phyloP scores from a whole-genome alignment of 2,888 invertebrate genomes.

The Gortyna flavago region DNA sequence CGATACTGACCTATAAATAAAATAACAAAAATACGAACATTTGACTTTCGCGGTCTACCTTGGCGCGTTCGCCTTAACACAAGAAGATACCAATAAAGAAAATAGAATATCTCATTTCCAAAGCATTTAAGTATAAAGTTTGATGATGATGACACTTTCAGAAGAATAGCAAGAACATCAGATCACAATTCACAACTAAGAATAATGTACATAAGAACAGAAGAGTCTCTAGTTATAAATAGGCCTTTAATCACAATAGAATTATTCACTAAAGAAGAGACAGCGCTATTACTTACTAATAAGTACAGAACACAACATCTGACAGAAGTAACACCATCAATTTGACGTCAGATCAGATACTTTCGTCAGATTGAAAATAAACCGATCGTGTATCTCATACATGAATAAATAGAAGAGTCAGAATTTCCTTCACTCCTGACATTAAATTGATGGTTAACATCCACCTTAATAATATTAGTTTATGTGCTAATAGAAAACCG shows the following conservation, averaged over 20 bases:
- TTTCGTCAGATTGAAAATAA: neutral
- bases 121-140: too few relatives aligned
- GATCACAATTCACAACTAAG: conserved; percentile 3
- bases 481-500: neutral
- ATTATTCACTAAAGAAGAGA: conserved; percentile 12
- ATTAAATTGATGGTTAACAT: neutral
- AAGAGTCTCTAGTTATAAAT: neutral
- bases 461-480: neutral
- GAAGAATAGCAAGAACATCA: neutral
- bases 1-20: neutral
- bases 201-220: neutral
- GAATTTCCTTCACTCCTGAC: neutral
- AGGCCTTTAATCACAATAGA: conserved; percentile 19
- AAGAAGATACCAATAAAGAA: neutral
- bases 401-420: neutral
- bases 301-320: conserved; percentile 29
- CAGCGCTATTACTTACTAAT: conserved; percentile 2
- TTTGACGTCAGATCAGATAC: neutral
- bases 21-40: neutral
- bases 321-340: neutral
- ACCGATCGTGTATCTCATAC: neutral
- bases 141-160: neutral
- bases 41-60: neutral
- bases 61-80: neutral
- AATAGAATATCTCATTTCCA: neutral